Conservation (phyloP, 1,140 invertebrate species). For the Leptoteleia sp. region DNA sequence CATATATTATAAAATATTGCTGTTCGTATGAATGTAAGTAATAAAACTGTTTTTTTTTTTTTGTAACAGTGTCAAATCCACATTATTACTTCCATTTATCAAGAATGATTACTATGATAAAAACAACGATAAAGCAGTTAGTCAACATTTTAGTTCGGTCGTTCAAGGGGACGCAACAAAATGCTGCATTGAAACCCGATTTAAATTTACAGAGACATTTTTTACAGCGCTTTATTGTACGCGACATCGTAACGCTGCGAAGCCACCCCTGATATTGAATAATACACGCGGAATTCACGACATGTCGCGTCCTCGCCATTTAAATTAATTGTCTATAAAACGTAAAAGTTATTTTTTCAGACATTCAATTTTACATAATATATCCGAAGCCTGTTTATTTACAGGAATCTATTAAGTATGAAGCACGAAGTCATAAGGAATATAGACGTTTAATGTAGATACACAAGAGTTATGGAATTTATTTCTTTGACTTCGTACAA, state of each 20-base stretch:
- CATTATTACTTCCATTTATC: slow-evolving; percentile 17
- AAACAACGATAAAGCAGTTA: slow-evolving; percentile 23
- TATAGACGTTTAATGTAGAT: too few species aligned
- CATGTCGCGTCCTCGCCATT: slow-evolving; percentile 66
- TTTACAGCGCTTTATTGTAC: slow-evolving; percentile 51
- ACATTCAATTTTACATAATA: slow-evolving; percentile 68
- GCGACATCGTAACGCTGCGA: slow-evolving; percentile 39
- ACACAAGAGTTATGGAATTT: too few species aligned
- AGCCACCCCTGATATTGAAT: slow-evolving; percentile 38
- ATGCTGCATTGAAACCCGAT: slow-evolving; percentile 34
- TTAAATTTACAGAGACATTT: slow-evolving; percentile 54
- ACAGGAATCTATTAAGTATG: too few species aligned
- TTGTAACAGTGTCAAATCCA: too few species aligned
- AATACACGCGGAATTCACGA: slow-evolving; percentile 47
- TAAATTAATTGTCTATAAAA: slow-evolving; percentile 75
- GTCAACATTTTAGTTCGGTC: slow-evolving; percentile 30
- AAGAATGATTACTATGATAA: slow-evolving; percentile 22
- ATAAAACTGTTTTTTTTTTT: too few species aligned
- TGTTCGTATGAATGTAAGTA: too few species aligned
- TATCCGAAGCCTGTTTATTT: too few species aligned
- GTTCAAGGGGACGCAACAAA: slow-evolving; percentile 30
- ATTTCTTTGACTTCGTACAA: too few species aligned
- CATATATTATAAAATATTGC: too few species aligned
- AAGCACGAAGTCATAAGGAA: too few species aligned
- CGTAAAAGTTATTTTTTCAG: slow-evolving; percentile 72